Base-by-base conservation (phyloP, 2,113 vertebrate species). In the Oxyruncus cristatus region DNA sequence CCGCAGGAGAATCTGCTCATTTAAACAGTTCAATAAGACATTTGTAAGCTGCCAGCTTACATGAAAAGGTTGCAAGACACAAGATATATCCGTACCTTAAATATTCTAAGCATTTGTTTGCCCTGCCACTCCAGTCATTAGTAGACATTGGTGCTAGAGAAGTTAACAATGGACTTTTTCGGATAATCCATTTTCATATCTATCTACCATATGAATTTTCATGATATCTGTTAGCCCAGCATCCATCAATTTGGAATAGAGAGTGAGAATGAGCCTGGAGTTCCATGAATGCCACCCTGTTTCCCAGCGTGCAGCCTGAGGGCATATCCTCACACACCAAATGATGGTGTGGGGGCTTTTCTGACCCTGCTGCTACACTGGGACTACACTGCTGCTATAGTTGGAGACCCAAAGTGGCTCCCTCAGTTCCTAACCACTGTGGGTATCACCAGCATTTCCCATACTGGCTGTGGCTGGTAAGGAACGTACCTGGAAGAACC, bases 1-100 rank as follows among this genome's bases (percentile, higher is more conserved):
- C 32, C 88, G 44, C 13, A 33, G 72, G 49, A 94, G 47, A 46
- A 77, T 84, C 63, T 95, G 72, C 42, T 65, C 50, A 41, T 86
- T 84, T 81, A 62, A 94, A 86, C 68, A 72, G 80, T 75, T 93
- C 88, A 92, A 42, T 71, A 76, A 90, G 73, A 59, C 39, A 86
- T 87, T 89, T 72, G 79, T 88, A 81, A 91, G 35, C 44, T 85
- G 90, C 77, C 85, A 86, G 75, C 52, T 80, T 52, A 77, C 33
- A 52, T 8, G 83, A 65, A 72, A 92, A 91, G 75, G 90, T 37
- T 47, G 79, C 56, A 49, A 72, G 53, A 76, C 85, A 52, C 33
- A 63, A 77, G 63, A 92, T 92, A 22, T 8, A 55, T 18, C 49
- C 47, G 65, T 47, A 68, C 62, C 80, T 81, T 81, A 49, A 50